Percentiles rank a stretch among this genome's conserved stretches.
These are phyloP conservation scores for Glaucopsyche alexis DNA, from an alignment of 2,888 invertebrate genomes.

Conservation along the genomic window DNA sequence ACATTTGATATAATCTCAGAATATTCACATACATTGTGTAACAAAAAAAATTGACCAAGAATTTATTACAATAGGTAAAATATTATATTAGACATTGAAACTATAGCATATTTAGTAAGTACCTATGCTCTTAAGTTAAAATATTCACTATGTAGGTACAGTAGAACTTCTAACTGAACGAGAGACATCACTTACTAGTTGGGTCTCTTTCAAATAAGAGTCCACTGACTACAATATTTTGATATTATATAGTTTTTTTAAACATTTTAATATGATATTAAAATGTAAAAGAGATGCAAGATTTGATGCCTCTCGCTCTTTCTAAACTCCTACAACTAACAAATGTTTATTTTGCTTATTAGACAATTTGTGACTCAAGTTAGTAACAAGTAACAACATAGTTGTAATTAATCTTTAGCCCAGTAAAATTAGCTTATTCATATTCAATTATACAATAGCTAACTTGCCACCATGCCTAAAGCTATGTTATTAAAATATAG, in stretches of 20 bases:
- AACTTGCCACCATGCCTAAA: not conserved
- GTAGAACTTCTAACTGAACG: not conserved
- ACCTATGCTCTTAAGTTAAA: not conserved
- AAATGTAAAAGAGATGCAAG: not conserved
- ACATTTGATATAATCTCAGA: not conserved
- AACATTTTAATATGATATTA: no score
- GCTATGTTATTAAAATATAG: constrained; percentile 7
- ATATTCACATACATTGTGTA: not conserved
- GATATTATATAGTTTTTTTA: no score
- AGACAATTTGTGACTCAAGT: not conserved
- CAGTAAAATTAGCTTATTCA: not conserved
- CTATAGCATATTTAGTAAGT: not conserved
- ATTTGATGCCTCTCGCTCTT: not conserved
- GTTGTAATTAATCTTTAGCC: not conserved
- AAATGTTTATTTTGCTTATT: not conserved
- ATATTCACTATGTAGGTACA: not conserved
- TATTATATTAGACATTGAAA: not conserved
- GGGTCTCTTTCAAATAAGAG: not conserved
- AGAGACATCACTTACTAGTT: not conserved
- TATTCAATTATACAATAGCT: not conserved
- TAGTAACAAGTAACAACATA: no score
- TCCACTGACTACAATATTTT: no score
- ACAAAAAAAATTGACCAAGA: not conserved
- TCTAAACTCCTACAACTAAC: not conserved
- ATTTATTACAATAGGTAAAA: not conserved